A percentile compares a stretch with the other conserved stretches of the same genome.
These are phyloP conservation scores for Psittacula echo DNA, from an alignment of 2,797 vertebrate species.

Conservation along the genomic window DNA sequence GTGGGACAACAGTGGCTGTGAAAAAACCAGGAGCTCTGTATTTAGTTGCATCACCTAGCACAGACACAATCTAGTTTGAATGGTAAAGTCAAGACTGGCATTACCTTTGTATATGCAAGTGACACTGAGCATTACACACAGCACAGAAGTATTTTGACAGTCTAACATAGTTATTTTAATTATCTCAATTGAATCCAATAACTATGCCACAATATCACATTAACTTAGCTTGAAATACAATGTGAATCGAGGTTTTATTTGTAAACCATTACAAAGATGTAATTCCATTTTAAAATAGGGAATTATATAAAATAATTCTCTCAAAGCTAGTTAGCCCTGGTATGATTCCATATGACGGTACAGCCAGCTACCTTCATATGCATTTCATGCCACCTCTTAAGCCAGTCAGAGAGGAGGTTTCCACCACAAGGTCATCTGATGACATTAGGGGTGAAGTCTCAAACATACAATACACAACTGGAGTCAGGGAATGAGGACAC, in stretches of 20 bases:
- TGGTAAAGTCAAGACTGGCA: background rate
- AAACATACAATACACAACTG: background rate
- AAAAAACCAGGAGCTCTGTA: background rate
- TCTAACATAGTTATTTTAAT: constrained; percentile 9
- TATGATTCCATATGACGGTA: background rate
- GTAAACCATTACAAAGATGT: background rate
- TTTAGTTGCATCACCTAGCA: background rate
- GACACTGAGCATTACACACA: background rate
- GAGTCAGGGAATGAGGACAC: background rate
- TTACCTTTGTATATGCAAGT: background rate
- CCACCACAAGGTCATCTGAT: background rate
- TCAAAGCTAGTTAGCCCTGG: background rate
- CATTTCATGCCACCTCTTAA: background rate
- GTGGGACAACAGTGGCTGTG: accelerated
- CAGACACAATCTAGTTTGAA: background rate
- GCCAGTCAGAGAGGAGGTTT: background rate
- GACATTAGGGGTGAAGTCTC: background rate
- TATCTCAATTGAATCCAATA: background rate
- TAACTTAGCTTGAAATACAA: background rate
- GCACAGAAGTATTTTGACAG: background rate
- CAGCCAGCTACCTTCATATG: background rate
- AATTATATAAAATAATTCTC: background rate
- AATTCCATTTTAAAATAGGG: constrained; percentile 9
- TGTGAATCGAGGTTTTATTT: constrained; percentile 10
- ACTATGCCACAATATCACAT: background rate